Base-by-base conservation (phyloP, 1,140 invertebrate genomes). In the Rhopalosiphum maidis region DNA sequence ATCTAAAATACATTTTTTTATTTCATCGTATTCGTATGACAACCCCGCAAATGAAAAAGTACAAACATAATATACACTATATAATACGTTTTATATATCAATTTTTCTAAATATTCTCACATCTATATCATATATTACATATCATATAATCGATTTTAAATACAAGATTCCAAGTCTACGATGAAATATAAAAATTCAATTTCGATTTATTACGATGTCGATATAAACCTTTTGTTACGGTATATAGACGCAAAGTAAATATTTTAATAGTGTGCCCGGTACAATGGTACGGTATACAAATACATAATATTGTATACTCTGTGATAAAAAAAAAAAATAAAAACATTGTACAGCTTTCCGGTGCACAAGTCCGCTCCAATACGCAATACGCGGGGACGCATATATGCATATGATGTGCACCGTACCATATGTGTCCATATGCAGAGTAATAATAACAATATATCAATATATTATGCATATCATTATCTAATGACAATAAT, bases 361-460 rank as follows among this genome's bases (percentile, higher is more conserved):
- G 60, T 18, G 15, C 30, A 4, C n/a, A 77, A 77, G 60, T 77
- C 30, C 25, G 30, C 60, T n/a, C 60, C 30, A 21, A 18, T 51
- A 68, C 60, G 60, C 25, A 68, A 77, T n/a, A 15, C 60, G 60
- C n/a, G 60, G 60, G 60, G 30, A n/a, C 60, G 1, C 60, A 4
- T 18, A 15, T 51, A 51, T 51, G 48, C 46, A 46, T 51, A 18
- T 1, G n/a, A n/a, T n/a, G 60, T 77, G 30, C 60, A 77, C 6
- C n/a, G 60, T 77, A 77, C 60, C 60, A n/a, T 77, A n/a, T 77
- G 60, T n/a, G n/a, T n/a, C 60, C 60, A n/a, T 77, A n/a, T 77
- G 60, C 60, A 77, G 60, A 18, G 60, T 77, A 77, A n/a, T 18
- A 60, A 60, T 60, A 68, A 77, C 23, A 77, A 77, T n/a, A n/a